Evolutionary conservation across 1,140 invertebrate species (phyloP).

Genomic region (Tetramorium alpestre): DNA sequence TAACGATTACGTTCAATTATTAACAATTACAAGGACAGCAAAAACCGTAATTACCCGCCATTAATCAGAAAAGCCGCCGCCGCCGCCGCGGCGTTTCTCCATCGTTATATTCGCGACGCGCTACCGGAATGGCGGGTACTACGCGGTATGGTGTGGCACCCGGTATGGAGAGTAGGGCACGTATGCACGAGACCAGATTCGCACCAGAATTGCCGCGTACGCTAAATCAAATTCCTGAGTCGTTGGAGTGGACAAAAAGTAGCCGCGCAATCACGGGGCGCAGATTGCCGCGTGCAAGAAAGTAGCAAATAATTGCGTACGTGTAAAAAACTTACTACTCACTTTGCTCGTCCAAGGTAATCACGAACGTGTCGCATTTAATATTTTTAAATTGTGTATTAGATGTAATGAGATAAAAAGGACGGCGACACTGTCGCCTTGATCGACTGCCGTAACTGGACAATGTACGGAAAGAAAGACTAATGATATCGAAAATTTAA

Average conservation of each 20-base stretch:
- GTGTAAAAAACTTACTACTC: slow-evolving; percentile 17
- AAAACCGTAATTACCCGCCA: slow-evolving; percentile 83
- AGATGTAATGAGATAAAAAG: slow-evolving; percentile 34
- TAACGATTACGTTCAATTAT: slow-evolving; percentile 84
- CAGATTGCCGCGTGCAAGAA: slow-evolving; percentile 50
- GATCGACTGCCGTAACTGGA: not conserved
- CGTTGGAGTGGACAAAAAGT: slow-evolving; percentile 31
- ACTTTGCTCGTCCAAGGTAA: slow-evolving; percentile 35
- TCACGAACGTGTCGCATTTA: slow-evolving; percentile 48
- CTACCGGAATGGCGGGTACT: slow-evolving; percentile 7
- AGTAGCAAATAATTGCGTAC: slow-evolving; percentile 55
- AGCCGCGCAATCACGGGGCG: slow-evolving; percentile 42
- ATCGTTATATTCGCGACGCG: slow-evolving; percentile 13
- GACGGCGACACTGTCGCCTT: not conserved
- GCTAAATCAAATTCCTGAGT: slow-evolving; percentile 46
- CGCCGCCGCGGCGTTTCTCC: slow-evolving; percentile 41
- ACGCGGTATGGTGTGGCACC: not conserved
- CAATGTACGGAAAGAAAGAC: not conserved
- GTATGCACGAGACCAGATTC: slow-evolving; percentile 27
- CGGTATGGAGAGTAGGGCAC: not conserved
- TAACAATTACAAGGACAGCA: slow-evolving; percentile 82
- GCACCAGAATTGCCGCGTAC: slow-evolving; percentile 21
- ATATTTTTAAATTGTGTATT: slow-evolving; percentile 42
- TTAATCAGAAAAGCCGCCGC: slow-evolving; percentile 78
- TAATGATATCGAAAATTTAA: not conserved